These are phyloP conservation scores for Euphydryas editha DNA, from an alignment of 2,888 invertebrate genomes.

Conservation along the genomic window DNA sequence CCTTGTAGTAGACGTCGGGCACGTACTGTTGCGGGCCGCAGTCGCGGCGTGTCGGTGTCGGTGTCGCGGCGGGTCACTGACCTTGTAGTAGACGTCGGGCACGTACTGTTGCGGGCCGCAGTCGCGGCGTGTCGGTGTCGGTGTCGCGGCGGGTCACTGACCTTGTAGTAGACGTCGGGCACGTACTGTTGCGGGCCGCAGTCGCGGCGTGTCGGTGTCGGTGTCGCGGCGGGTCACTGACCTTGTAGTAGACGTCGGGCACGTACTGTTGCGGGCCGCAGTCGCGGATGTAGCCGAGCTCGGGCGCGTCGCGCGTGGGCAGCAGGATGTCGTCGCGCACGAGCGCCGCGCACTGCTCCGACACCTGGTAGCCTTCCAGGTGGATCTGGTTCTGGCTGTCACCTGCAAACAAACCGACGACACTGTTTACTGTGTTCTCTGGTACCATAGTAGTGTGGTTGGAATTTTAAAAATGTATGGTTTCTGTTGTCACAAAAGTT, in stretches of 20 bases:
- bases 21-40: no score
- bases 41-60: no score
- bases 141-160: no score
- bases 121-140: no score
- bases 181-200: background rate
- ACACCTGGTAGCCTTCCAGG: constrained; percentile 99
- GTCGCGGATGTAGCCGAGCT: constrained; percentile 97
- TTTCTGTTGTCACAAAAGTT: no score
- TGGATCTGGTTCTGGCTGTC: constrained; percentile 96
- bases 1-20: no score
- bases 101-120: no score
- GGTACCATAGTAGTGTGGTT: no score
- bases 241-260: constrained; percentile 99
- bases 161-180: background rate
- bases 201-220: background rate
- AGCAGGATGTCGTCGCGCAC: constrained; percentile 96
- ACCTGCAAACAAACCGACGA: constrained; percentile 68
- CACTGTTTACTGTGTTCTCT: no score
- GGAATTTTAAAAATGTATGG: no score
- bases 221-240: constrained; percentile 65
- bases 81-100: no score
- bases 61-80: no score
- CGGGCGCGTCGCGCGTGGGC: constrained; percentile 98
- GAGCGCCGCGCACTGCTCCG: constrained; percentile 98
- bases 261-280: constrained; percentile 97